These are phyloP conservation scores for Empis livida DNA, from an alignment of 2,888 invertebrate species.

Conservation along the genomic window DNA sequence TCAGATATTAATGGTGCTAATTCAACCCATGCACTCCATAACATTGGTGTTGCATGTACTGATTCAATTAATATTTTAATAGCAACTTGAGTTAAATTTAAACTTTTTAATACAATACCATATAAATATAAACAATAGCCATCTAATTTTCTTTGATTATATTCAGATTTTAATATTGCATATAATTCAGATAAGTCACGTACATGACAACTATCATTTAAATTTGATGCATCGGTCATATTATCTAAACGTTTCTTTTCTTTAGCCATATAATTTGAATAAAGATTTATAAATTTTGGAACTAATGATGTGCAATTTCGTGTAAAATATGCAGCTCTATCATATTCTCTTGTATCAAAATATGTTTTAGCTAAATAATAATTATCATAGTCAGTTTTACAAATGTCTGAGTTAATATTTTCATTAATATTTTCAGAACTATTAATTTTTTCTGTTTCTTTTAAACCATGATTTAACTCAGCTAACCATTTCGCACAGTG, in stretches of 20 bases:
- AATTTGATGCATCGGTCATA: constrained; percentile 46
- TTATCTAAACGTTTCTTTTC: constrained; percentile 85
- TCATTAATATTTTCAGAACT: constrained; percentile 34
- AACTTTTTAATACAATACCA: constrained; percentile 78
- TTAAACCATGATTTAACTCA: constrained; percentile 67
- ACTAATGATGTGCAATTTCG: constrained; percentile 56
- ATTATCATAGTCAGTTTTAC: constrained; percentile 45
- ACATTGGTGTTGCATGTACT: constrained; percentile 62
- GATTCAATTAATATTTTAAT: constrained; percentile 67
- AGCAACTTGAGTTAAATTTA: constrained; percentile 69
- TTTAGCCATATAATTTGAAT: constrained; percentile 74
- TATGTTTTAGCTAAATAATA: constrained; percentile 75
- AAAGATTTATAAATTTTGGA: constrained; percentile 71
- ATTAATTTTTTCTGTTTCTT: constrained; percentile 41
- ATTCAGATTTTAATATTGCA: constrained; percentile 43
- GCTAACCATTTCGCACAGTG: constrained; percentile 82
- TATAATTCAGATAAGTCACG: constrained; percentile 43
- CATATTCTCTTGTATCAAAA: constrained; percentile 84
- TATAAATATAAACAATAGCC: constrained; percentile 80
- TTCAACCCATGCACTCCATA: constrained; percentile 95
- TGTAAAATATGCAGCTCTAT: constrained; percentile 68
- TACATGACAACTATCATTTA: constrained; percentile 28
- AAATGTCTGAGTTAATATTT: constrained; percentile 30
- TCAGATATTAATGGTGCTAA: constrained; percentile 73
- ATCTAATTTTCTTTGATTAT: constrained; percentile 54